Evolutionary conservation across 2,113 vertebrate species (phyloP).

Genomic region (Sceloporus undulatus): DNA sequence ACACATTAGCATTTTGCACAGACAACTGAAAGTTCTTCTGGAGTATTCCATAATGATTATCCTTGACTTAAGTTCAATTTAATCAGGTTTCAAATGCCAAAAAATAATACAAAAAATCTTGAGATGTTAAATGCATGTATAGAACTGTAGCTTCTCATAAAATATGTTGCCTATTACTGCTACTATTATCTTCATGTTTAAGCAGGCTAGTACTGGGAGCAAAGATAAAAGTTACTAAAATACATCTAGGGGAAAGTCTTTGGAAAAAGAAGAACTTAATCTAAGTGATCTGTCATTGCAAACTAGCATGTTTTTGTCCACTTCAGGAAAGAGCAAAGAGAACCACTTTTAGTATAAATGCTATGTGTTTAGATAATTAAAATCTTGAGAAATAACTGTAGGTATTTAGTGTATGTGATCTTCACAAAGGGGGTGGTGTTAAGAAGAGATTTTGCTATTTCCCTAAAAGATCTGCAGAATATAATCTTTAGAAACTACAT

Average conservation of each 20-base stretch:
- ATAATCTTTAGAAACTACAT: constrained; percentile 48
- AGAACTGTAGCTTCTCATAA: constrained; percentile 18
- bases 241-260: constrained; percentile 21
- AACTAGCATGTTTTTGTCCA: constrained; percentile 39
- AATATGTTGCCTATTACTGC: not conserved
- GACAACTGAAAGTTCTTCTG: not conserved
- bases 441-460: constrained; percentile 39
- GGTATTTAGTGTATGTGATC: constrained; percentile 1
- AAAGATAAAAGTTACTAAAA: constrained; percentile 12
- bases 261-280: constrained; percentile 41
- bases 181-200: not conserved
- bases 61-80: not conserved
- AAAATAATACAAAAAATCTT: constrained; percentile 18
- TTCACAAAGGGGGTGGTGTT: constrained; percentile 3
- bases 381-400: constrained; percentile 20
- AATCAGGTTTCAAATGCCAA: constrained; percentile 17
- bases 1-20: constrained; percentile 56
- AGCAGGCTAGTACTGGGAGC: not conserved
- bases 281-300: constrained; percentile 39
- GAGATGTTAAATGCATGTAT: not conserved
- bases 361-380: constrained; percentile 34
- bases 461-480: constrained; percentile 44
- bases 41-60: not conserved
- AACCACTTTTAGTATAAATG: constrained; percentile 46
- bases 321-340: constrained; percentile 57